Base-by-base conservation (phyloP, 2,888 invertebrate species). In the Apomyelois bistriatella region DNA sequence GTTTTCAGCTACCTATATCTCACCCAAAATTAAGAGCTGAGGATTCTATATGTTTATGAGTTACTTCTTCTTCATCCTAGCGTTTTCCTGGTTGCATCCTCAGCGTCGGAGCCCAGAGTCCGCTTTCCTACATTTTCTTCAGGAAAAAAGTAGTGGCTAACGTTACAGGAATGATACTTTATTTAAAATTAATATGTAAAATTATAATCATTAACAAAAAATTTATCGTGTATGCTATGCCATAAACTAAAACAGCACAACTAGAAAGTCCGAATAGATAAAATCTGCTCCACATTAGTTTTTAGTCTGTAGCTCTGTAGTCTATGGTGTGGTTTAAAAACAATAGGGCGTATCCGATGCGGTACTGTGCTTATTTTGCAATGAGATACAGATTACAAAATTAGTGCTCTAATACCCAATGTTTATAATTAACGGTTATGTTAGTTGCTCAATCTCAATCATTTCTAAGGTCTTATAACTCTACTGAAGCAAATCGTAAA, bases 191-290 rank as follows among this genome's bases (percentile, higher is more conserved):
- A 5, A 32, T 32, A 9, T 32, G 8, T 4, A 1, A 6, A 7
- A 2, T 32, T 7, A 32, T 2, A 7, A 10, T 32, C 10, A 10
- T 32, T 32, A 8, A 3, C 5, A 10, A 7, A 1, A 3, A 28
- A 28, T 5, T 7, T 28, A 32, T 6, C 32, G 3, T 40, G 16
- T 40, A 16, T 16, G 7, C 15, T 16, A 40, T 9, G 16, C 40
- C 16, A 4, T 59, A 58, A 59, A 60, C 10, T 9, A 13, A 43
- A 61, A 61, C 58, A 54, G 55, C 50, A 54, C 53, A 64, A 60
- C 66, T 71, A 72, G 75, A 79, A 76, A 78, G 74, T 67, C 53
- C 37, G 57, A 63, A 62, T 66, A 57, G 70, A 70, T 72, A 69
- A 59, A 61, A 78, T 77, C 76, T 72, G 69, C 65, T 65, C 70